Percentiles rank a stretch among this genome's conserved stretches.
Conservation (phyloP, 2,113 vertebrate species). For the Aegithalos caudatus region DNA sequence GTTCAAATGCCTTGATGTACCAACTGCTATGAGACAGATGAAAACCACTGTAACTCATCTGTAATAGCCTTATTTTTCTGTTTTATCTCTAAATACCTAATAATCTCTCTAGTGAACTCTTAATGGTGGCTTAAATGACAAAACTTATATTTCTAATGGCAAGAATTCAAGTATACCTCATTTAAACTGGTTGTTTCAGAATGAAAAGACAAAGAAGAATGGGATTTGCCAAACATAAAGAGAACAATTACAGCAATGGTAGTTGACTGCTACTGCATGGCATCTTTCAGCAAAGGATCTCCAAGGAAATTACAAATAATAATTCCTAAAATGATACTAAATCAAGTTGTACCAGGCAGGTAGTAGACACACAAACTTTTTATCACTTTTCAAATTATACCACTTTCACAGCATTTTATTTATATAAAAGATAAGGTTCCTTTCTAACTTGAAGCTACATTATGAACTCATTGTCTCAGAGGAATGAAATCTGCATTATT, state of each 20-base stretch:
- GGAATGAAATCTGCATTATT: not conserved
- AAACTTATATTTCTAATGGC: not conserved
- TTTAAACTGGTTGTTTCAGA: not conserved
- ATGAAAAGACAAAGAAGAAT: not conserved
- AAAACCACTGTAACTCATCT: not conserved
- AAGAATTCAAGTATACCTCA: not conserved
- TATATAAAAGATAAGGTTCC: not conserved
- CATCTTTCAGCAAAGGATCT: not conserved
- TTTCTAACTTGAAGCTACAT: not conserved
- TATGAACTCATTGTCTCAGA: not conserved
- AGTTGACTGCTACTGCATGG: not conserved
- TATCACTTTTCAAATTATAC: not conserved
- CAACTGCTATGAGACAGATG: not conserved
- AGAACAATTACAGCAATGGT: not conserved
- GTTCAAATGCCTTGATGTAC: not conserved
- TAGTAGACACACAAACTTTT: not conserved
- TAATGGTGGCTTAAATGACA: not conserved
- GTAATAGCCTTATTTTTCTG: not conserved
- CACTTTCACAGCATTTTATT: not conserved
- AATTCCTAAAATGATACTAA: not conserved
- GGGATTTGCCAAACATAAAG: not conserved
- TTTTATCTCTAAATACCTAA: not conserved
- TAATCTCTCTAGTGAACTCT: not conserved
- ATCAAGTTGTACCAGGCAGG: not conserved
- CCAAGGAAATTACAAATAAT: not conserved